Evolutionary conservation across 2,797 vertebrate genomes (phyloP).

Genomic region (Hemitrygon akajei): DNA sequence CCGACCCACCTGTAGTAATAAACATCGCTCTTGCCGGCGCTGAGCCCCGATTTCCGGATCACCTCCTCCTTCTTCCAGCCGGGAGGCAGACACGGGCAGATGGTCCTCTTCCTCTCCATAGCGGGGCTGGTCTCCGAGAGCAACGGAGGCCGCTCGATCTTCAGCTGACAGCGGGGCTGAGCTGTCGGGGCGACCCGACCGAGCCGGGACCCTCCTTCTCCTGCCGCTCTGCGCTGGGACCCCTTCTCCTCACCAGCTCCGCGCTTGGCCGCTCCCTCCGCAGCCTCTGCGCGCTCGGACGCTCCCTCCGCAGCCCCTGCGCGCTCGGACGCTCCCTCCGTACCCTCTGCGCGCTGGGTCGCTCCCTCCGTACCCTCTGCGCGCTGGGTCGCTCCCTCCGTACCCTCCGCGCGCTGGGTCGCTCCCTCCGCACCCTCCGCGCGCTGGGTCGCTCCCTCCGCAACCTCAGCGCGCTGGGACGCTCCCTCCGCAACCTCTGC

Average conservation of each 20-base stretch:
- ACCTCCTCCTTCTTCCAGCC: constrained; percentile 97
- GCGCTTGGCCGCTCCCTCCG: neutral
- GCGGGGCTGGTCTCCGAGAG: constrained; percentile 39
- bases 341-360: neutral
- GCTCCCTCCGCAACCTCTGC: neutral
- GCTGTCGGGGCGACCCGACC: constrained; percentile 45
- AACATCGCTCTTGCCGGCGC: constrained; percentile 80
- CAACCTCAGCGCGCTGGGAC: neutral
- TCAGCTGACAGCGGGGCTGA: constrained; percentile 43
- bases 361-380: constrained; percentile 25
- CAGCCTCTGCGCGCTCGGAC: neutral
- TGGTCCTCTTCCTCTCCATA: constrained; percentile 81
- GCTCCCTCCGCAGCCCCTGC: no score
- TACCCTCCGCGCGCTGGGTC: constrained; percentile 41
- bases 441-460: constrained; percentile 37
- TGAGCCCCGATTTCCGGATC: constrained; percentile 92
- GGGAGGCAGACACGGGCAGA: constrained; percentile 81
- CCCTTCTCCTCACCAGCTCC: neutral
- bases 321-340: no score
- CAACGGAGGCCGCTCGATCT: constrained; percentile 41
- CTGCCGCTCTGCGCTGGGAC: constrained; percentile 37
- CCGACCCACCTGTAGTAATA: constrained; percentile 72
- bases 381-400: constrained; percentile 45
- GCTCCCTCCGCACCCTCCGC: neutral
- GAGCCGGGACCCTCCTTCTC: constrained; percentile 43